Percentiles rank a stretch among this genome's conserved stretches.
Conservation (phyloP, 2,797 vertebrate genomes). For the Falco biarmicus region DNA sequence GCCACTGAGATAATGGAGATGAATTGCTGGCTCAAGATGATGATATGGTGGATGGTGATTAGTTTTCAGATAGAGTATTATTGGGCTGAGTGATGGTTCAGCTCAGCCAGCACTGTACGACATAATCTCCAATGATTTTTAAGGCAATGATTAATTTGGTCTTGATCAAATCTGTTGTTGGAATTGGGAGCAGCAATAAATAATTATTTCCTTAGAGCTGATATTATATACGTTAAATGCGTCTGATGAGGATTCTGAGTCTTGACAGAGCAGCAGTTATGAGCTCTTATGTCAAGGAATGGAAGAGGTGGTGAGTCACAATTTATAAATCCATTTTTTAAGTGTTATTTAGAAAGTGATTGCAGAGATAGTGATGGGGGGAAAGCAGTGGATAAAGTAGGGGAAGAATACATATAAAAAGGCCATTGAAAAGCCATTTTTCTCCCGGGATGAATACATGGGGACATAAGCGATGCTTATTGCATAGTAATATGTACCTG, state of each 20-base stretch:
- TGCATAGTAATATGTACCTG: neutral
- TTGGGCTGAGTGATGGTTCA: conserved; percentile 35
- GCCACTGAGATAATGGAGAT: conserved; percentile 62
- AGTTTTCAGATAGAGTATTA: conserved; percentile 43
- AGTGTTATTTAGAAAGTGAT: conserved; percentile 2
- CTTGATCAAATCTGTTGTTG: conserved; percentile 41
- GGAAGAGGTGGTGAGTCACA: neutral
- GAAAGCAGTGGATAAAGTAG: neutral
- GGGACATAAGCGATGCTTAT: neutral
- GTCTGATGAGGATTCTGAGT: neutral
- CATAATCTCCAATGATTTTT: conserved; percentile 42
- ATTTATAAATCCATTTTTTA: neutral
- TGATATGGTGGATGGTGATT: conserved; percentile 33
- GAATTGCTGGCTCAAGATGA: conserved; percentile 44
- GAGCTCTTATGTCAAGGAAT: conserved; percentile 12
- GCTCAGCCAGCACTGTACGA: neutral
- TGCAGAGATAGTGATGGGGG: neutral
- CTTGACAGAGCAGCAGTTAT: neutral
- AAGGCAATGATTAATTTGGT: conserved; percentile 55
- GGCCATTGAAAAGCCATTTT: neutral
- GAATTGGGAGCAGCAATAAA: conserved; percentile 34
- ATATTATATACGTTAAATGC: neutral
- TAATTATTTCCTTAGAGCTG: conserved; percentile 2
- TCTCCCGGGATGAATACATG: neutral
- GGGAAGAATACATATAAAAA: neutral